Conservation (phyloP, 2,797 vertebrate species). For the Tapera naevia region DNA sequence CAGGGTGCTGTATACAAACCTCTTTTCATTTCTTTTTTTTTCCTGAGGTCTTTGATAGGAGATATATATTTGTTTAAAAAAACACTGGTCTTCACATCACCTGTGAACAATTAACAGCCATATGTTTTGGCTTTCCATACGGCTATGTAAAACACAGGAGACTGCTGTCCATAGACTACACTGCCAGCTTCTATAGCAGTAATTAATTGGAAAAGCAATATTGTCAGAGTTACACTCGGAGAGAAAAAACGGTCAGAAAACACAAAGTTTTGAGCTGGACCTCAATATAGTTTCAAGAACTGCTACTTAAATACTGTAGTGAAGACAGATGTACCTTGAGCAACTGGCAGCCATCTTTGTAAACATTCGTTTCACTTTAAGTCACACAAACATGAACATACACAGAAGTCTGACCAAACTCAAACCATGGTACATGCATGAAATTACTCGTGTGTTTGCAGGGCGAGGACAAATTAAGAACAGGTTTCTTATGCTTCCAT, state of each 20-base stretch:
- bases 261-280: neutral
- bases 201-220: neutral
- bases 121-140: neutral
- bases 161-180: neutral
- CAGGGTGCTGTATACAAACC: neutral
- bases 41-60: neutral
- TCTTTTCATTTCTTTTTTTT: neutral
- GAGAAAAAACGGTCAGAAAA: neutral
- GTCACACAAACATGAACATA: neutral
- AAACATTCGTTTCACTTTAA: neutral
- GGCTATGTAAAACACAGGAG: neutral
- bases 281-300: neutral
- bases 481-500: neutral
- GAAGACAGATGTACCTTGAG: neutral
- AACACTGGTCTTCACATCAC: neutral
- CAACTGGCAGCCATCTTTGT: neutral
- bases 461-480: neutral
- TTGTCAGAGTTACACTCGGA: neutral
- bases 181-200: neutral
- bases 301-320: neutral
- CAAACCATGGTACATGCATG: neutral
- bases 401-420: neutral
- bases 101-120: neutral
- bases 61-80: neutral
- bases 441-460: neutral